phyloP scores from a whole-genome alignment of 2,888 invertebrate species.

The Cheilosia soror region DNA sequence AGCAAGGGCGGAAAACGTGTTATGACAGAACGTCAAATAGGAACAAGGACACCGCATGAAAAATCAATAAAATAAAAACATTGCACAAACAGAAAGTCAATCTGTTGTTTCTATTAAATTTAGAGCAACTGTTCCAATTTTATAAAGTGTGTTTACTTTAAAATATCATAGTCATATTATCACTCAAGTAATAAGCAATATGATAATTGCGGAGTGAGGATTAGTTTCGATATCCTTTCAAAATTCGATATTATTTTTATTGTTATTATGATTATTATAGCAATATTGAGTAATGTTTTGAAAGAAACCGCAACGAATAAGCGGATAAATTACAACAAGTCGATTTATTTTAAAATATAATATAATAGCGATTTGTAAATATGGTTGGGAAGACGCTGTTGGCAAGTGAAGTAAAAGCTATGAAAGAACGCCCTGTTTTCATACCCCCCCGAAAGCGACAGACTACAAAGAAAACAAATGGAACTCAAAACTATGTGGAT shows the following conservation, averaged over 20 bases:
- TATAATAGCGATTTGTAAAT: slow-evolving; percentile 39
- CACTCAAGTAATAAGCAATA: no score
- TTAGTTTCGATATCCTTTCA: no score
- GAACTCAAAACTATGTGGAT: slow-evolving; percentile 86
- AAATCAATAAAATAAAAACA: slow-evolving; percentile 80
- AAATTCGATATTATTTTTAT: no score
- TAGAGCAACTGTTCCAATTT: background rate
- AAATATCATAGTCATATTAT: background rate
- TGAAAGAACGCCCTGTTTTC: slow-evolving; percentile 85
- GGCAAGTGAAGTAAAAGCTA: slow-evolving; percentile 77
- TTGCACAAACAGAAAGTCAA: slow-evolving; percentile 59
- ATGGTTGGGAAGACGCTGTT: slow-evolving; percentile 80
- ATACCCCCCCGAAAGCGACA: slow-evolving; percentile 86
- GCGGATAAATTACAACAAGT: no score
- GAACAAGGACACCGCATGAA: slow-evolving; percentile 81
- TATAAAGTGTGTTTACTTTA: background rate
- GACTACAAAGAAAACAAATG: slow-evolving; percentile 85
- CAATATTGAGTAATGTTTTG: no score
- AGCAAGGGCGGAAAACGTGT: slow-evolving; percentile 48
- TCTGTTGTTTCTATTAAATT: slow-evolving; percentile 24
- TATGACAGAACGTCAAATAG: slow-evolving; percentile 76
- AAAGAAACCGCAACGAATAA: no score
- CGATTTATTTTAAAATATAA: no score
- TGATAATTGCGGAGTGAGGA: no score
- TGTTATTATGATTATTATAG: no score